Conservation (phyloP, 2,113 vertebrate genomes). For the Capra hircus region DNA sequence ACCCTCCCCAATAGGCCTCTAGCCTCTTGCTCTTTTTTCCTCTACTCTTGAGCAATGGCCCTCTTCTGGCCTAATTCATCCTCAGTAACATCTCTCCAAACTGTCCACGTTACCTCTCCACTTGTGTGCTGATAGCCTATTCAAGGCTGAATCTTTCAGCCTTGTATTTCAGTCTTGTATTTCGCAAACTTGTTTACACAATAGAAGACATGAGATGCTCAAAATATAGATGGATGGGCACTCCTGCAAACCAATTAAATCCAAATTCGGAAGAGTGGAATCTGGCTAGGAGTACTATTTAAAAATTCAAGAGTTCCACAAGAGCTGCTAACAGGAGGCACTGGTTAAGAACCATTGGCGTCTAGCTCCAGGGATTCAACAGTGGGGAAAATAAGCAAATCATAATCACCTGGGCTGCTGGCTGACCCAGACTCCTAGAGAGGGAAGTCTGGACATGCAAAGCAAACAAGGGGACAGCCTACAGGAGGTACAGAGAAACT, state of each 20-base stretch:
- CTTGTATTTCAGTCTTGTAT: neutral
- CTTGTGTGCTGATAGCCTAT: neutral
- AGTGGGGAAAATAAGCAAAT: neutral
- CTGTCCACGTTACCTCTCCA: neutral
- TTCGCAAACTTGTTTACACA: neutral
- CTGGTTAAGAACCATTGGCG: accelerated
- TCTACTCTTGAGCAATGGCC: neutral
- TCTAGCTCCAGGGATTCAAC: neutral
- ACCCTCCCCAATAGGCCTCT: neutral
- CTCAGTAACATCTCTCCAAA: neutral
- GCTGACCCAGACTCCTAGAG: neutral
- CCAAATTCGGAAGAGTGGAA: neutral
- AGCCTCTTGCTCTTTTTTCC: neutral
- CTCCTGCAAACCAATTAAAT: neutral
- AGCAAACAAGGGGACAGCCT: neutral
- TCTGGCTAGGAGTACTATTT: neutral
- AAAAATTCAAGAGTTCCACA: neutral
- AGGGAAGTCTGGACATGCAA: neutral
- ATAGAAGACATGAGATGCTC: neutral
- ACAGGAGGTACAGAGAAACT: neutral
- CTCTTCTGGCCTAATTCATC: neutral
- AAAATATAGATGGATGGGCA: neutral
- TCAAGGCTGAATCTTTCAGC: neutral
- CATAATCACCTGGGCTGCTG: neutral
- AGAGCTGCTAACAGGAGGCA: neutral